Percentiles rank a stretch among this genome's conserved stretches.
Evolutionary conservation across 2,888 invertebrate species (phyloP).

Genomic region (Papilio protenor): DNA sequence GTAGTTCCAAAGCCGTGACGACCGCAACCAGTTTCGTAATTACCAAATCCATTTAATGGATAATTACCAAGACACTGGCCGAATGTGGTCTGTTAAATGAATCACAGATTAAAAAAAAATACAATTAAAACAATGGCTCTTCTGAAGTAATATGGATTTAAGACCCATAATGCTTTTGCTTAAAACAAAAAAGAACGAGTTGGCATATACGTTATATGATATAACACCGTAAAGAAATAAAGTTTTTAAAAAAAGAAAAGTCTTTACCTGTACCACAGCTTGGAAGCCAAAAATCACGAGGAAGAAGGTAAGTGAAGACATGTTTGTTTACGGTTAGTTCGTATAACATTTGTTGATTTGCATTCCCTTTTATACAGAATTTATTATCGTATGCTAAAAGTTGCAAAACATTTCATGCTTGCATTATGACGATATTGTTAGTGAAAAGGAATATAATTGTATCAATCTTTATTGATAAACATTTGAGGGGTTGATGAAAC

Average conservation of each 20-base stretch:
- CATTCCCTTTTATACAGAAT: constrained; percentile 10
- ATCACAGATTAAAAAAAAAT: neutral
- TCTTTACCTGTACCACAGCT: constrained; percentile 24
- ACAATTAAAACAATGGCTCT: neutral
- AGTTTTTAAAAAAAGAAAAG: neutral
- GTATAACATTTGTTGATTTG: too few relatives aligned
- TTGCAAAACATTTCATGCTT: neutral
- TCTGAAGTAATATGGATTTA: neutral
- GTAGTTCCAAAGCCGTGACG: neutral
- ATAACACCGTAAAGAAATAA: too few relatives aligned
- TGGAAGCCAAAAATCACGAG: constrained; percentile 5
- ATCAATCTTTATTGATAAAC: neutral
- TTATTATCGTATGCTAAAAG: neutral
- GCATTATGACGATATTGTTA: neutral
- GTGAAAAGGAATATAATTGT: neutral
- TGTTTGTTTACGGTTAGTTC: neutral
- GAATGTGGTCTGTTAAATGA: constrained; percentile 2
- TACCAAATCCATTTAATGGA: constrained; percentile 7
- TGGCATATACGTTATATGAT: too few relatives aligned
- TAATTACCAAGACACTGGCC: constrained; percentile 4
- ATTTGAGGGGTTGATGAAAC: neutral
- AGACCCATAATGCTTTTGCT: neutral
- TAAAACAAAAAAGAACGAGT: neutral
- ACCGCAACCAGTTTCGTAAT: constrained; percentile 6
- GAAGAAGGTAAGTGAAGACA: neutral